Conservation (phyloP, 2,797 vertebrate species). For the Protosalanx chinensis region DNA sequence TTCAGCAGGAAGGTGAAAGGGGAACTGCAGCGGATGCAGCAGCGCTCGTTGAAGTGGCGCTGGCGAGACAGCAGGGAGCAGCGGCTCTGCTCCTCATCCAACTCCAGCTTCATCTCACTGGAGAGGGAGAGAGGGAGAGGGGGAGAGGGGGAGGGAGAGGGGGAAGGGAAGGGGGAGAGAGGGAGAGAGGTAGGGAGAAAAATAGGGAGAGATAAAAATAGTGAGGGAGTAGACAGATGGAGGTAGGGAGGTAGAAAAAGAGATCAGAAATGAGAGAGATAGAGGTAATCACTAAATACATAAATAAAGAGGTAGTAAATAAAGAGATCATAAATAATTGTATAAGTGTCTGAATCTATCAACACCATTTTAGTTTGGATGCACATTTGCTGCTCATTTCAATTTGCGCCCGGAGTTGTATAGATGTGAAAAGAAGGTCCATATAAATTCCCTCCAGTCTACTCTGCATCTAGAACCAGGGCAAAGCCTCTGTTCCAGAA, state of each 20-base stretch:
- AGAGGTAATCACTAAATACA: not conserved
- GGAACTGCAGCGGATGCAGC: conserved; percentile 92
- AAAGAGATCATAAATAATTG: too few relatives aligned
- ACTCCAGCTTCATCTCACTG: conserved; percentile 90
- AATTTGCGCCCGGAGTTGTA: too few relatives aligned
- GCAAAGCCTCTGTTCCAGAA: too few relatives aligned
- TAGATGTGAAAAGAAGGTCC: too few relatives aligned
- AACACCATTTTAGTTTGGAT: not conserved
- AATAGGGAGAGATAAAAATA: not conserved
- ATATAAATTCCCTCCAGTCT: too few relatives aligned
- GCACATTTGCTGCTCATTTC: too few relatives aligned
- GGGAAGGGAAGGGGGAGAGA: not conserved
- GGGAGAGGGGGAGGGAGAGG: not conserved
- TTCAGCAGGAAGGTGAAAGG: conserved; percentile 93
- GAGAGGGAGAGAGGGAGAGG: not conserved
- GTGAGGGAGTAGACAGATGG: not conserved
- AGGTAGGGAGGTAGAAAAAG: conserved; percentile 3
- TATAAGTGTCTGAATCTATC: too few relatives aligned
- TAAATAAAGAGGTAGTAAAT: not conserved
- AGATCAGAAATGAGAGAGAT: not conserved
- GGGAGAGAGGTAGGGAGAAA: not conserved
- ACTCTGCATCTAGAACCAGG: too few relatives aligned
- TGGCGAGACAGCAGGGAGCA: conserved; percentile 88
- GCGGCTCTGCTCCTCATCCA: conserved; percentile 88
- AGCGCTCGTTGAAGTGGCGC: conserved; percentile 86